Evolutionary conservation across 2,113 vertebrate genomes (phyloP), one percentile per base, ranked within the genome.

Genomic region (Cacatua alba): DNA sequence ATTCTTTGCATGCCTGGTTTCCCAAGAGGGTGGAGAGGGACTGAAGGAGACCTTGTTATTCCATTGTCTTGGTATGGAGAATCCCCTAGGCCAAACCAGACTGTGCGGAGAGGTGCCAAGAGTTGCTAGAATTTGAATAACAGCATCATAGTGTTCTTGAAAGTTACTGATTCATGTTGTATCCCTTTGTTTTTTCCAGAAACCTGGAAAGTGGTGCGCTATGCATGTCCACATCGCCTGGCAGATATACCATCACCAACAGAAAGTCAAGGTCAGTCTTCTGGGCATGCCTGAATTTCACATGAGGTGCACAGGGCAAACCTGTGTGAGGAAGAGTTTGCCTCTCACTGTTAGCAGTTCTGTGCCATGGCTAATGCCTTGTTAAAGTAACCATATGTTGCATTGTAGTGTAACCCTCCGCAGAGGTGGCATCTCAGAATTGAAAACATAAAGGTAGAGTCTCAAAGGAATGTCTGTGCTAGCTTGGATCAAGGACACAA

Each of bases 221-320:
- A 99, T 99, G 99, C 99, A 99, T 2, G 99, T 99, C 69, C 99
- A 99, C 75, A 99, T 99, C 15, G 99, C 99, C 95, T 99, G 99
- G 99, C 99, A 99, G 98, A 99, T 99, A 75, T 99, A 99, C 97
- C 99, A 99, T 81, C 99, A 99, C 95, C 99, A 99, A 98, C 99
- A 99, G 97, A 99, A 99, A 97, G 99, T 99, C 88, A 99, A 99
- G 99, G 99, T 99, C 96, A 98, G 99, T 98, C 39, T 29, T 44
- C 7, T 6, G 68, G 86, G 33, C 33, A 39, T 2, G 1, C 25
- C 20, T 57, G 53, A 25, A 0, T 57, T 80, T 52, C 33, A 16
- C 59, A 11, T n/a, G 49, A 13, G 12, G 33, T 24, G 53, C 28
- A 10, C 35, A 29, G 51, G 7, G 60, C 60, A 76, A 14, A 53